Evolutionary conservation across 1,140 invertebrate species (phyloP), one percentile per base, ranked within the genome.

Genomic region (Drosophila repleta): DNA sequence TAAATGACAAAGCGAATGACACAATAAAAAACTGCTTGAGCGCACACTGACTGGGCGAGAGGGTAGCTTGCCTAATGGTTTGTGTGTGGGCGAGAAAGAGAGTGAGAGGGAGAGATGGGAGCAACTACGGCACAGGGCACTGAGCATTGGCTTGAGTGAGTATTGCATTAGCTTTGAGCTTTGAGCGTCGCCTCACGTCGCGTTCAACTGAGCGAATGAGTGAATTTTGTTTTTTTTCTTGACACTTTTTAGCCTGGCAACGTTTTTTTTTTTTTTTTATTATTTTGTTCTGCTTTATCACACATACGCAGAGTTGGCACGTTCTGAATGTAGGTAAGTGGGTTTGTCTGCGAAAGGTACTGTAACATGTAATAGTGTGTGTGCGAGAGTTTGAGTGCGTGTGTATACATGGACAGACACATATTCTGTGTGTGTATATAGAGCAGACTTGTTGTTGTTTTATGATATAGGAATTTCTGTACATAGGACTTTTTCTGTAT

Each of bases 291-390:
- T 56, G 24, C 58, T 71, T 49, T 65, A 84, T 67, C 78, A 85
- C 75, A 83, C 79, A 79, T 78, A 82, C 79, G 79, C 79, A 81
- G 70, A 41, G 72, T 76, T 84, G 76, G 73, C 81, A 76, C 70
- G 65, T 87, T 75, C 61, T 45, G 55, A 88, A 87, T 88, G 83
- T 87, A 81, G 82, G 82, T 87, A 75, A 87, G 66, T 72, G 82
- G 82, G 74, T 69, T 74, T 65, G 39, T 62, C 58, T 69, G 35
- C n/a, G 18, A 52, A 10, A 29, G 3, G 1, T 55, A 55, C 7
- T 29, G 8, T 29, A 1, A 29, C 8, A 29, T 29, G 29, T 29
- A n/a, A n/a, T 29, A 43, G 57, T 56, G 29, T 65, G 41, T 49
- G 41, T 78, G 29, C 45, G 39, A 70, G 39, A 53, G 39, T 57